Conservation (phyloP, 2,113 vertebrate genomes). For the Edolisoma coerulescens region DNA sequence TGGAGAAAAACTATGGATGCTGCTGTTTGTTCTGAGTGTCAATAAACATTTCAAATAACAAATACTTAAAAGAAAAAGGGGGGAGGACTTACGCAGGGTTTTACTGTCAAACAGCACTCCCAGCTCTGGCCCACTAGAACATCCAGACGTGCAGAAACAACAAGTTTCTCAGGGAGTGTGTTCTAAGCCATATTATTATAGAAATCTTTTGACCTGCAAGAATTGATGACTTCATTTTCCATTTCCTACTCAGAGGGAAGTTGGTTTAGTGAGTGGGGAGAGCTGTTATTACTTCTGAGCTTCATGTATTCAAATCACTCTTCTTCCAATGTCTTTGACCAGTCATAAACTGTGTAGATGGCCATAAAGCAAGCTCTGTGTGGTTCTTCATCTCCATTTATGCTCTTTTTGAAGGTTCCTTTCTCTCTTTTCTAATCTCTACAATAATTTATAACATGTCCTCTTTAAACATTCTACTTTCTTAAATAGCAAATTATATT, state of each 20-base stretch:
- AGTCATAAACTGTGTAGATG: background rate
- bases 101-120: background rate
- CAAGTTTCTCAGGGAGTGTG: background rate
- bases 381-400: background rate
- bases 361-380: background rate
- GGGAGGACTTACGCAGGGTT: background rate
- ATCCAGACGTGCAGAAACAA: background rate
- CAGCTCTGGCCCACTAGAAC: background rate
- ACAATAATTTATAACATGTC: background rate
- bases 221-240: background rate
- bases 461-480: slow-evolving; percentile 17
- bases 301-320: background rate
- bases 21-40: background rate
- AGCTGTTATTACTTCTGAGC: background rate
- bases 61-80: background rate
- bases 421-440: background rate
- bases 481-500: slow-evolving; percentile 23
- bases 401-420: background rate
- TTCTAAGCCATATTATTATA: background rate
- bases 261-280: background rate
- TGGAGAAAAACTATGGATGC: background rate
- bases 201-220: background rate
- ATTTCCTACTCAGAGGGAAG: background rate
- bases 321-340: background rate
- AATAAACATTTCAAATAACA: background rate